A percentile compares a stretch with the other conserved stretches of the same genome.
These are phyloP conservation scores for Bombus affinis DNA, from an alignment of 1,140 invertebrate genomes.

Conservation along the genomic window DNA sequence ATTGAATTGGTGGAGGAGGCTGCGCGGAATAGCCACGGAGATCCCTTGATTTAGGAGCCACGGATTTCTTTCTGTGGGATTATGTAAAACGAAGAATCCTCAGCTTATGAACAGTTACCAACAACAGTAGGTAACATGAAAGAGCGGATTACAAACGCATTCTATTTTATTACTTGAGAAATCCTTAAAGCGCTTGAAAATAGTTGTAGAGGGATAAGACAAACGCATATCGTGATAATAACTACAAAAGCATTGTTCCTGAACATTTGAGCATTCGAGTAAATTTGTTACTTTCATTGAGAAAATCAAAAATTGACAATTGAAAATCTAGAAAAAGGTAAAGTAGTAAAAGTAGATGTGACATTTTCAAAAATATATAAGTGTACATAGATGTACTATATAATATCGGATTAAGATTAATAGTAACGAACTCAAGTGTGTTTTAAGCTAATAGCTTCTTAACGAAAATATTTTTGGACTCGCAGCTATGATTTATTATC, in stretches of 20 bases:
- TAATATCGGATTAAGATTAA: too few relatives aligned
- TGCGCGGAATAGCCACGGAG: background rate
- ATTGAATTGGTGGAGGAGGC: background rate
- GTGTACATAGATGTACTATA: too few relatives aligned
- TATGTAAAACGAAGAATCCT: background rate
- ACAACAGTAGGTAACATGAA: background rate
- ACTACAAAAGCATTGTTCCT: background rate
- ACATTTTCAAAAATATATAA: too few relatives aligned
- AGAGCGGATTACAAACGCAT: background rate
- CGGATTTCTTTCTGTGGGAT: background rate
- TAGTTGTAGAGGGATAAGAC: background rate
- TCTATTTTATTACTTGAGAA: background rate
- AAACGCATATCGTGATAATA: background rate
- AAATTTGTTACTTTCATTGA: too few relatives aligned
- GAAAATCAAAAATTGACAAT: background rate
- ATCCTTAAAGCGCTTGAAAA: background rate
- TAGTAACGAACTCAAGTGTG: background rate
- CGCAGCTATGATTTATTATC: too few relatives aligned
- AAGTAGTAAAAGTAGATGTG: too few relatives aligned
- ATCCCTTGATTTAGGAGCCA: background rate
- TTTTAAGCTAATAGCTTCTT: background rate
- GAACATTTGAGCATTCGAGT: background rate
- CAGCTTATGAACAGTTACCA: background rate
- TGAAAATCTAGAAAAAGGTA: background rate
- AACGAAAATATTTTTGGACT: too few relatives aligned